A percentile compares a stretch with the other conserved stretches of the same genome.
Evolutionary conservation across 2,113 vertebrate genomes (phyloP).

Genomic region (rabbit (Oryctolagus cuniculus)): DNA sequence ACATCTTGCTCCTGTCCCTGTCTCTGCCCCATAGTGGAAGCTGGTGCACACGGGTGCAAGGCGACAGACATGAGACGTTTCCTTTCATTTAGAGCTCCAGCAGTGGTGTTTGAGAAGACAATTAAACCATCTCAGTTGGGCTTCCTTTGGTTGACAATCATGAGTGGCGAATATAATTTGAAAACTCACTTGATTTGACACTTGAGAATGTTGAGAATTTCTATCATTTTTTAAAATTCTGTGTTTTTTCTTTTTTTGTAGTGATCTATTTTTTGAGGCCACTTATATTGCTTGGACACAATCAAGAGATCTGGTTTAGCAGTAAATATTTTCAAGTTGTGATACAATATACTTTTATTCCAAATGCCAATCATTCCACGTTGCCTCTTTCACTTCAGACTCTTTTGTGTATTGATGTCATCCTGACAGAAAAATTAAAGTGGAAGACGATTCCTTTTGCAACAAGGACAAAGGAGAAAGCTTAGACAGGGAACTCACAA

Average conservation of each 20-base stretch:
- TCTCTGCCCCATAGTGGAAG: background rate
- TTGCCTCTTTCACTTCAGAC: conserved; percentile 26
- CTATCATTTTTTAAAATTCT: conserved; percentile 43
- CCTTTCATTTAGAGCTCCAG: background rate
- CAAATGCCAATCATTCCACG: conserved; percentile 2
- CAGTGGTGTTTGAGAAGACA: background rate
- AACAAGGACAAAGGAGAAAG: conserved; percentile 62
- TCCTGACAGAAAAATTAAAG: conserved; percentile 63
- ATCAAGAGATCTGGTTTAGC: conserved; percentile 47
- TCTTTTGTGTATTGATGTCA: conserved; percentile 45
- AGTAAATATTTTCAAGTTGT: conserved; percentile 55
- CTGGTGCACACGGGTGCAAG: background rate
- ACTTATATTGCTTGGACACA: conserved; percentile 52
- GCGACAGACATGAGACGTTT: background rate
- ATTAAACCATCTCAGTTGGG: background rate
- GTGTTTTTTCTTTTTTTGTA: background rate
- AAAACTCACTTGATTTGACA: conserved; percentile 57
- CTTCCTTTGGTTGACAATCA: conserved; percentile 11
- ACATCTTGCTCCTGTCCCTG: background rate
- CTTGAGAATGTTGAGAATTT: conserved; percentile 58
- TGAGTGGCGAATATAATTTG: background rate
- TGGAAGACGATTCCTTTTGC: conserved; percentile 41
- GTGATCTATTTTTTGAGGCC: background rate
- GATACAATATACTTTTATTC: conserved; percentile 70
- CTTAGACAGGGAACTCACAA: conserved; percentile 50